Base-by-base conservation (phyloP, 2,797 vertebrate species). In the Pipistrellus pipistrellus region DNA sequence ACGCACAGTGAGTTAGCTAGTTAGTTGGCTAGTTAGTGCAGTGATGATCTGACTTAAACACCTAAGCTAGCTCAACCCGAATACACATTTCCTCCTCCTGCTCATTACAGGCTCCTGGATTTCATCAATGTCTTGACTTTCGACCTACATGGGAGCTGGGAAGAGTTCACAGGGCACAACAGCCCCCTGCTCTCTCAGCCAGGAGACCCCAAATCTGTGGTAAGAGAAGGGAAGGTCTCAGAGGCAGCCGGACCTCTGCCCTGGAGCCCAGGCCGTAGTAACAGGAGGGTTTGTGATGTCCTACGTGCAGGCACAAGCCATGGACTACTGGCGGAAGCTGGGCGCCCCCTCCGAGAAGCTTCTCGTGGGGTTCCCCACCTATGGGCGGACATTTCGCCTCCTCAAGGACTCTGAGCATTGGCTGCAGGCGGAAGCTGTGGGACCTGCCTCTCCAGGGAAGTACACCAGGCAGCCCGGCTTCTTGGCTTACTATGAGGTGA, bases 401-500 rank as follows among this genome's bases (percentile, higher is more conserved):
- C 75, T 73, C 41, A 90, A 0, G 41, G 25, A 97, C 98, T 97
- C 98, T 1, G 86, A 97, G 91, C 71, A 71, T 8, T 93, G 96
- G 9, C 78, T 98, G 38, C 98, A 98, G 86, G 98, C 98, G 32
- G 93, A 97, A 30, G 90, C 96, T 6, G 96, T 96, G 3, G 98
- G 99, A 30, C 94, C 98, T 21, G 98, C 98, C 4, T 96, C 98
- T 84, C 98, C 98, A 12, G 99, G 99, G 59, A 96, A 97, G 48
- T 99, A 96, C 97, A 99, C 98, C 48, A 98, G 98, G 14, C 98
- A 99, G 95, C 98, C 98, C 82, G 99, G 99, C 84, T 98, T 99
- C 97, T 98, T 98, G 98, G 90, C 99, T 93, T 99, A 99, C 95
- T 99, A 98, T 95, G 99, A 99, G 98, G 98, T 99, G 68, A 96